Percentiles rank a stretch among this genome's conserved stretches.
These are phyloP conservation scores for Tachysurus vachellii DNA, from an alignment of 2,113 vertebrate genomes.

Conservation along the genomic window DNA sequence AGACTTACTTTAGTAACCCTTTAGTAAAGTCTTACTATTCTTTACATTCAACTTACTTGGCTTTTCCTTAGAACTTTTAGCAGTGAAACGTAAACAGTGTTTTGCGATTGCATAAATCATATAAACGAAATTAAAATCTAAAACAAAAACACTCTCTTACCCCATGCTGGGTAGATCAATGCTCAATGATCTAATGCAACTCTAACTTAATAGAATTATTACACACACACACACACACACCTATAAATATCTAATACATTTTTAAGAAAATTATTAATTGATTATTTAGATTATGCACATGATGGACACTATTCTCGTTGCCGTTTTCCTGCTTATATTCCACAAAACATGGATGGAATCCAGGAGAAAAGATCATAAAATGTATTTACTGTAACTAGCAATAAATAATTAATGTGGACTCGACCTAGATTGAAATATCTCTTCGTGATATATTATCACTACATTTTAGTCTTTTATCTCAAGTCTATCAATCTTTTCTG, in stretches of 20 bases:
- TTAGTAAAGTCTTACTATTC: slow-evolving; percentile 5
- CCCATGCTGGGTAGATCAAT: background rate
- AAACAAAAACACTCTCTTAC: background rate
- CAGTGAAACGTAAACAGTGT: background rate
- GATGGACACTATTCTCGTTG: background rate
- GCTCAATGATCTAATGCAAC: background rate
- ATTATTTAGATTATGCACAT: background rate
- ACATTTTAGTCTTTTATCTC: slow-evolving; percentile 26
- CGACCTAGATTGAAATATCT: slow-evolving; percentile 5
- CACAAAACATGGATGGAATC: background rate
- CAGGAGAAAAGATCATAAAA: background rate
- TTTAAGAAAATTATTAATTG: background rate
- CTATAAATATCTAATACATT: background rate
- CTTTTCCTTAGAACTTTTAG: background rate
- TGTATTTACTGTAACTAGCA: background rate
- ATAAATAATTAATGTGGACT: slow-evolving; percentile 4
- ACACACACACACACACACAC: background rate
- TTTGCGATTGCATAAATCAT: background rate
- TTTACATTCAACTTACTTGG: background rate
- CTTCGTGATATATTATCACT: slow-evolving; percentile 13
- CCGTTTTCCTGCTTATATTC: background rate
- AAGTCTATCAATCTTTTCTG: slow-evolving; percentile 26
- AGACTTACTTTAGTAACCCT: background rate
- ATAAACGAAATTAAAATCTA: background rate
- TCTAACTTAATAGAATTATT: too few species aligned